phyloP scores from a whole-genome alignment of 2,113 vertebrate species.

The Ariopsis seemanni region DNA sequence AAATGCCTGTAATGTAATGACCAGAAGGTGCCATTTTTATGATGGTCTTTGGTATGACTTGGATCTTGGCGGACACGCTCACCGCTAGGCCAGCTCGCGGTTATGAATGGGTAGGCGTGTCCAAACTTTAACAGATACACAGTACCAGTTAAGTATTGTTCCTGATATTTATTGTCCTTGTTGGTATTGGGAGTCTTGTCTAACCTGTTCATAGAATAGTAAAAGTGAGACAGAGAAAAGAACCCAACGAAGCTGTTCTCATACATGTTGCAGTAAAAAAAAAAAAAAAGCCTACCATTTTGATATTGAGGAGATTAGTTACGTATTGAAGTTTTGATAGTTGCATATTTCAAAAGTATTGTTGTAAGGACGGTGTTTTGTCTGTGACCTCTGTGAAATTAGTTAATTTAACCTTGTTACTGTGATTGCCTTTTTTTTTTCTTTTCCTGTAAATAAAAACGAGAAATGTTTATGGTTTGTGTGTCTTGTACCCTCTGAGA shows the following conservation, averaged over 20 bases:
- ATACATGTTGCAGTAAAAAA: background rate
- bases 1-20: no score
- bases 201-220: conserved; percentile 2
- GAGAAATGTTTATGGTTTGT: background rate
- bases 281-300: background rate
- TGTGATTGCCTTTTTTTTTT: background rate
- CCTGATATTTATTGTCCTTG: background rate
- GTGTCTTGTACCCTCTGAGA: background rate
- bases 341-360: background rate
- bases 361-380: background rate
- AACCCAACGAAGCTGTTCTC: background rate
- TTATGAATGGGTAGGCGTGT: no score
- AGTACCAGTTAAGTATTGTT: no score
- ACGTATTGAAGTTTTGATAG: background rate
- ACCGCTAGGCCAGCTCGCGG: no score
- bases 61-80: no score
- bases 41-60: no score
- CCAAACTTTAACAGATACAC: no score
- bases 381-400: background rate
- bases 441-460: no score
- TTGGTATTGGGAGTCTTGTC: background rate
- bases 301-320: background rate
- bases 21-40: no score
- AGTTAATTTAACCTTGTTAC: background rate
- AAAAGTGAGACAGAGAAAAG: background rate